Evolutionary conservation across 2,113 vertebrate species (phyloP), one percentile per base, ranked within the genome.

Genomic region (Poeciliopsis turrubarensis): DNA sequence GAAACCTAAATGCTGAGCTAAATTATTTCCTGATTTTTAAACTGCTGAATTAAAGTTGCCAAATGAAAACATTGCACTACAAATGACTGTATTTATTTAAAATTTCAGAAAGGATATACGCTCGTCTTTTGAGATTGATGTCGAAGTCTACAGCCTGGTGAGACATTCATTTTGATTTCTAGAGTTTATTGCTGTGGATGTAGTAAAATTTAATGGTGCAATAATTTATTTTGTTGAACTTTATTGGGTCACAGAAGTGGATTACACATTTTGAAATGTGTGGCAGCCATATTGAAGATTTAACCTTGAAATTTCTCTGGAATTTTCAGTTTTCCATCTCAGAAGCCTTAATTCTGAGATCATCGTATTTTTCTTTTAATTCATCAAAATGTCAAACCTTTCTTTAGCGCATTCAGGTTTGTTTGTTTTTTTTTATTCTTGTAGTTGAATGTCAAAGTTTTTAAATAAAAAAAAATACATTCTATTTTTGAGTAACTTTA

Each of bases 131-230:
- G 94, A 93, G 34, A 94, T 96, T 19, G 94, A 96, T 61, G 89
- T 95, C n/a, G 95, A 96, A 69, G 94, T 95, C 41, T 96, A 95
- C 88, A 95, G 95, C 75, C 82, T 96, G 95, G 95, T 96, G 74
- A 94, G 87, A 22, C 14, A 11, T 27, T 12, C 60, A 4, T 60
- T 62, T 29, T 15, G 5, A 29, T 62, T 13, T 62, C 3, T 30
- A 27, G 29, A 22, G 2, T 25, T 54, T 19, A 54, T 54, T 19
- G 47, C 47, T 25, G 25, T 6, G 15, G 19, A 51, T 51, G 47
- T 25, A 54, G 41, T 14, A 44, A 44, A 44, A 14, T 17, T 44
- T 44, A 37, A 37, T 37, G 34, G 34, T 34, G 34, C 10, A 37
- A 3, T 37, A 37, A 12, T 11, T 37, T 34, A 34, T 10, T 11